phyloP scores from a whole-genome alignment of 2,797 vertebrate species.

The Decapterus maruadsi region DNA sequence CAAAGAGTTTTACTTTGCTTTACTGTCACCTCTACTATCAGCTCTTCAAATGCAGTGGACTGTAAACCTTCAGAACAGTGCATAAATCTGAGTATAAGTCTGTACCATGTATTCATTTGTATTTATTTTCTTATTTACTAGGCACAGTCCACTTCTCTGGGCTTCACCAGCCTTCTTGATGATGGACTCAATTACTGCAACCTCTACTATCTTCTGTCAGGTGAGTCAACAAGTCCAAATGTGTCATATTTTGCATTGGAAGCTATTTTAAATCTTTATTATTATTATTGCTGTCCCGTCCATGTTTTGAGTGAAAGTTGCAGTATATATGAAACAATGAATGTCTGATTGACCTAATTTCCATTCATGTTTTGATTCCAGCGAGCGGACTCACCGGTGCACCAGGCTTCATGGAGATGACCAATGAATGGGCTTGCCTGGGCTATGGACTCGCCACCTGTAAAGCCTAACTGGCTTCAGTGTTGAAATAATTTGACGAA shows the following conservation, averaged over 20 bases:
- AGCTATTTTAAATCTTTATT: too few relatives aligned
- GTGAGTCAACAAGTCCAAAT: constrained; percentile 34
- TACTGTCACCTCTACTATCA: too few relatives aligned
- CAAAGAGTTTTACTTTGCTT: too few relatives aligned
- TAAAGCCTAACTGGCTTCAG: neutral
- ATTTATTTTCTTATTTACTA: too few relatives aligned
- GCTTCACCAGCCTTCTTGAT: constrained; percentile 58
- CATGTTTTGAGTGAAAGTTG: constrained; percentile 4
- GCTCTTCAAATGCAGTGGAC: too few relatives aligned
- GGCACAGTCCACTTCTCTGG: constrained; percentile 53
- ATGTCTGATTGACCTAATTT: too few relatives aligned
- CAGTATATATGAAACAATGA: too few relatives aligned
- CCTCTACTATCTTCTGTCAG: constrained; percentile 59
- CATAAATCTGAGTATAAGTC: too few relatives aligned
- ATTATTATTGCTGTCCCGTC: neutral
- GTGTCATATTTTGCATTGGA: too few relatives aligned
- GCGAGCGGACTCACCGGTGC: constrained; percentile 44
- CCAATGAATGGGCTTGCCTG: constrained; percentile 55
- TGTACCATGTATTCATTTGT: too few relatives aligned
- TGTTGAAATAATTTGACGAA: neutral
- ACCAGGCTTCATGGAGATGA: constrained; percentile 51
- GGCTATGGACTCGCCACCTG: constrained; percentile 27
- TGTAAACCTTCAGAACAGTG: too few relatives aligned
- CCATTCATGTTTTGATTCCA: constrained; percentile 12
- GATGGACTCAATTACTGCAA: constrained; percentile 68